Evolutionary conservation across 2,797 vertebrate species (phyloP).

Genomic region (Orestias chungarensis): DNA sequence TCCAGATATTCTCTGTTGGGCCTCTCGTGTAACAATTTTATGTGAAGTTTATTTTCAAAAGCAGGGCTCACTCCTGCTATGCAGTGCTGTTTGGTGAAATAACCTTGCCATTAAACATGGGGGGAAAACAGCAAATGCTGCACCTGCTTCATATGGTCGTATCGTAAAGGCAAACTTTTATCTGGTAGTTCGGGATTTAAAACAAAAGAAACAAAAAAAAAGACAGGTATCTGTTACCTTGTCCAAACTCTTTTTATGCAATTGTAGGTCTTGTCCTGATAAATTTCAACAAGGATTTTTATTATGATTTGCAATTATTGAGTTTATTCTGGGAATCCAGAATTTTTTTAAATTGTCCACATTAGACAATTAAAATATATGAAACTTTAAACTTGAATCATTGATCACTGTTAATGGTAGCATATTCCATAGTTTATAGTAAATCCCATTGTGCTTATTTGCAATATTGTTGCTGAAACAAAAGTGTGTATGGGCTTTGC

Average conservation of each 20-base stretch:
- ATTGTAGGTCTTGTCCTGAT: neutral
- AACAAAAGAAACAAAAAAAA: no score
- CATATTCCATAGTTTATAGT: neutral
- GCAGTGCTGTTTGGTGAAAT: neutral
- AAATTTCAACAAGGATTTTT: neutral
- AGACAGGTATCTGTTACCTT: neutral
- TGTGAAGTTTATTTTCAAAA: neutral
- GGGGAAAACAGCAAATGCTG: no score
- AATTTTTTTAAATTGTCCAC: neutral
- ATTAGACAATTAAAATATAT: neutral
- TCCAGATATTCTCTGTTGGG: neutral
- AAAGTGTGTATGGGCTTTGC: neutral
- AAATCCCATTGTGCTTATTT: neutral
- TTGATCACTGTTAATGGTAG: neutral
- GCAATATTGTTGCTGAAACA: neutral
- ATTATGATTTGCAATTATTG: neutral
- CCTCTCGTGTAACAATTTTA: neutral
- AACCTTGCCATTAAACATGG: neutral
- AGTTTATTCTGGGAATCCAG: neutral
- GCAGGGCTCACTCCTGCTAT: no score
- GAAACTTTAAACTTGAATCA: neutral
- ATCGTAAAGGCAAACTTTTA: neutral
- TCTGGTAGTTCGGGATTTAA: neutral
- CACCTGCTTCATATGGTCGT: neutral
- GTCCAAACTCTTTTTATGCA: neutral